These are phyloP conservation scores for Nomada hirtipes DNA, from an alignment of 2,888 invertebrate genomes.

Conservation along the genomic window DNA sequence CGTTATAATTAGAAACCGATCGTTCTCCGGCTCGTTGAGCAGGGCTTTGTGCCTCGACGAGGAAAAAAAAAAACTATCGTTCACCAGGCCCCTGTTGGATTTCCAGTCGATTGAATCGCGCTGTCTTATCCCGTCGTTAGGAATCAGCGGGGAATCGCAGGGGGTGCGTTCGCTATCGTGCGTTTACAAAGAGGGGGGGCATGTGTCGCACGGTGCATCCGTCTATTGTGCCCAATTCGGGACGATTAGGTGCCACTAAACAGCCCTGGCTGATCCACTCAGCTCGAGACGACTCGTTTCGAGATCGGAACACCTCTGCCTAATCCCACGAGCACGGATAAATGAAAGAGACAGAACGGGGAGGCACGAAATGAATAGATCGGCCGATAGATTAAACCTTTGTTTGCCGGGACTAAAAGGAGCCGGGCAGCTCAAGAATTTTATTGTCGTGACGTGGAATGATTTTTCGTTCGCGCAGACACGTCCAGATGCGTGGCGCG, in stretches of 20 bases:
- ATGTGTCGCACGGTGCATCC: constrained; percentile 71
- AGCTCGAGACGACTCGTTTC: constrained; percentile 64
- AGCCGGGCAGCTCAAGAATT: constrained; percentile 29
- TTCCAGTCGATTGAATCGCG: constrained; percentile 71
- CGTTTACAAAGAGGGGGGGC: constrained; percentile 62
- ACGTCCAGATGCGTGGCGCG: background rate
- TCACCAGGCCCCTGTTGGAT: constrained; percentile 46
- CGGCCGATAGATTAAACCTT: constrained; percentile 52
- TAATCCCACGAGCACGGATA: constrained; percentile 76
- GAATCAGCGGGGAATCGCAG: constrained; percentile 52
- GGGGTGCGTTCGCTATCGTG: constrained; percentile 62
- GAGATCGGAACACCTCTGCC: constrained; percentile 67
- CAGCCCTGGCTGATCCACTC: constrained; percentile 72
- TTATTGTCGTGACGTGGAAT: constrained; percentile 20
- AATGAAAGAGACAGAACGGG: constrained; percentile 61
- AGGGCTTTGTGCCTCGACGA: constrained; percentile 30
- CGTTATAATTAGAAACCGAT: constrained; percentile 51
- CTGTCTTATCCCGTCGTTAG: constrained; percentile 69
- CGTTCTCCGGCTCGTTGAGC: constrained; percentile 35
- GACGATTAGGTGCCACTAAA: constrained; percentile 75
- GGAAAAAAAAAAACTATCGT: constrained; percentile 57
- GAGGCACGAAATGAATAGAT: constrained; percentile 49
- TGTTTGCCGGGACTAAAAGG: constrained; percentile 47
- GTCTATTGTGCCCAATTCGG: constrained; percentile 71
- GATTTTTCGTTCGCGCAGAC: constrained; percentile 15